Evolutionary conservation across 2,113 vertebrate genomes (phyloP), one percentile per base, ranked within the genome.

Genomic region (Atlantisia rogersi): DNA sequence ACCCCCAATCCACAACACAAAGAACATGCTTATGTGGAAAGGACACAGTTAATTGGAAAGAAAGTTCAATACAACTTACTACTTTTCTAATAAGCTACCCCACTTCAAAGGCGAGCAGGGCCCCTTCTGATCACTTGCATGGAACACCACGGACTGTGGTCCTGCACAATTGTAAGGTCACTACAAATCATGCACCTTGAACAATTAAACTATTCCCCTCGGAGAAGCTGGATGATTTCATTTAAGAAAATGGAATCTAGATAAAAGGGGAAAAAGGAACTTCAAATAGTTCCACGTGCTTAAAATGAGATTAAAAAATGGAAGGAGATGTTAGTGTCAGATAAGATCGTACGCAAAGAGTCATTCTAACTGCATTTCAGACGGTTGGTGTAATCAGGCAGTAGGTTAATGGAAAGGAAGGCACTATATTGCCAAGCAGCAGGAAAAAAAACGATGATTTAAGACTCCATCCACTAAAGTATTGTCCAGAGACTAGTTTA

Each of bases 161-260:
- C 97, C 84, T 94, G 90, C 95, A 82, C 91, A 97, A 96, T 95
- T 95, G 83, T 94, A 83, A 97, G 95, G 93, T 95, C 96, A 96
- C 94, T 62, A 94, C 94, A 86, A 98, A 94, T 88, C 97, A 97
- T 94, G 91, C 68, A 95, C 83, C 90, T 91, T 75, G 93, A 94
- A 96, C 85, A 95, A 80, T 90, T 97, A 94, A 97, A 97, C 97
- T 76, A 90, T 73, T 83, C 88, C 92, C 86, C 82, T 94, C 4
- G 15, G 93, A 92, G 82, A 97, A 97, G 91, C 95, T 88, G 75
- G 82, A 75, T 93, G 90, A 97, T 91, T 97, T 97, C 92, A 95
- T 96, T 97, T 94, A 94, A 83, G 95, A 92, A 96, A 96, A 98
- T 97, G 74, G 39, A 89, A 79, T 92, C 91, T 92, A 94, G 92